Evolutionary conservation across 2,113 vertebrate species (phyloP).

Genomic region (Plecturocebus donacophilus): DNA sequence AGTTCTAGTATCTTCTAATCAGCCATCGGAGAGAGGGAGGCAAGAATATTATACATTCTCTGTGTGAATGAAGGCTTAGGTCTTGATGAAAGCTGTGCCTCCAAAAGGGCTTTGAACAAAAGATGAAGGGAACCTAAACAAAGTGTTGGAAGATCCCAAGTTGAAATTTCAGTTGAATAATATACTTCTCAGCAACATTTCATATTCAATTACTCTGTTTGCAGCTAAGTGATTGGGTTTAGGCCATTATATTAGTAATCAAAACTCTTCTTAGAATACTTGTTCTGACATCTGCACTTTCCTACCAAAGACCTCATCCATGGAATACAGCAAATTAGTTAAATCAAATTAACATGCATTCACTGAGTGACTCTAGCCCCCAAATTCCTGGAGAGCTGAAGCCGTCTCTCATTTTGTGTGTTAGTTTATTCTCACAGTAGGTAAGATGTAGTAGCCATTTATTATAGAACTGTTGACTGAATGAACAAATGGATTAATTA

Average conservation of each 20-base stretch:
- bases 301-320: neutral
- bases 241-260: neutral
- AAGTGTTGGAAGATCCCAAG: neutral
- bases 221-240: neutral
- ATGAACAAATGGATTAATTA: neutral
- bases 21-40: conserved; percentile 18
- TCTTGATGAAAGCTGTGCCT: neutral
- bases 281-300: neutral
- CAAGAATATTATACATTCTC: neutral
- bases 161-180: neutral
- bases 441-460: neutral
- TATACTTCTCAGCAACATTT: neutral
- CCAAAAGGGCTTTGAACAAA: neutral
- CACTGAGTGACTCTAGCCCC: neutral
- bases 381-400: neutral
- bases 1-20: conserved; percentile 62
- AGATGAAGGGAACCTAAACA: neutral
- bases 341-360: neutral
- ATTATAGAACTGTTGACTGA: neutral
- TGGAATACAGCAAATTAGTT: neutral
- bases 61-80: neutral
- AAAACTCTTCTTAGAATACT: neutral
- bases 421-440: neutral
- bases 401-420: neutral
- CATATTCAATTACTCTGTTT: neutral